Percentiles rank a stretch among this genome's conserved stretches.
Evolutionary conservation across 2,888 invertebrate species (phyloP).

Genomic region (Calameuta idolon): DNA sequence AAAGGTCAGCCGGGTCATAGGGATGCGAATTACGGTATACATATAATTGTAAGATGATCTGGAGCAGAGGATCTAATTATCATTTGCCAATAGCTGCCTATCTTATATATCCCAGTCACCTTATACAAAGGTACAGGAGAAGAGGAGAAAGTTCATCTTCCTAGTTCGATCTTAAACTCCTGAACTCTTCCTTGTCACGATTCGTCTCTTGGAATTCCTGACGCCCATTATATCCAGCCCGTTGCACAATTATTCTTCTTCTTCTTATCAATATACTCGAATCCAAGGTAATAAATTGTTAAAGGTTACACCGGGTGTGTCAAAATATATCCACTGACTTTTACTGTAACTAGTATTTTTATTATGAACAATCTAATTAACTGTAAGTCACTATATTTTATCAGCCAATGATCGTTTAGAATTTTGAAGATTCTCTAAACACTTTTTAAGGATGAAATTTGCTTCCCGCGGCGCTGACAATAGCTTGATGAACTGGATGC

Average conservation of each 20-base stretch:
- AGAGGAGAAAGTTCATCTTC: conserved; percentile 40
- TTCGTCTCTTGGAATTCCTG: conserved; percentile 7
- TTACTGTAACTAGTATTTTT: neutral
- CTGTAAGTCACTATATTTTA: neutral
- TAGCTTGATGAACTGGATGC: neutral
- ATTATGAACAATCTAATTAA: neutral
- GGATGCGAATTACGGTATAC: conserved; percentile 29
- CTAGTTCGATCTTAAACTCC: conserved; percentile 1
- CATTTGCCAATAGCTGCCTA: neutral
- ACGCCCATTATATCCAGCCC: neutral
- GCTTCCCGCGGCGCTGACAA: conserved; percentile 1
- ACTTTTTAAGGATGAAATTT: neutral
- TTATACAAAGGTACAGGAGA: too few species aligned
- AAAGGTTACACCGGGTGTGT: neutral
- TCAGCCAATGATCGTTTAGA: neutral
- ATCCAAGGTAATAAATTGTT: neutral
- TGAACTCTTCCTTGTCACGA: conserved; percentile 42
- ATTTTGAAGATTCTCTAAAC: neutral
- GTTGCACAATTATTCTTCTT: neutral
- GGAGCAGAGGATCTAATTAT: conserved; percentile 35
- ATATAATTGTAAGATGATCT: conserved; percentile 29
- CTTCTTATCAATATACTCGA: neutral
- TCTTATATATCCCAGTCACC: conserved; percentile 4
- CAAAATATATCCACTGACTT: neutral
- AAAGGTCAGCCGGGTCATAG: conserved; percentile 34